Base-by-base conservation (phyloP, 2,888 invertebrate species). In the Tortrix viridana region DNA sequence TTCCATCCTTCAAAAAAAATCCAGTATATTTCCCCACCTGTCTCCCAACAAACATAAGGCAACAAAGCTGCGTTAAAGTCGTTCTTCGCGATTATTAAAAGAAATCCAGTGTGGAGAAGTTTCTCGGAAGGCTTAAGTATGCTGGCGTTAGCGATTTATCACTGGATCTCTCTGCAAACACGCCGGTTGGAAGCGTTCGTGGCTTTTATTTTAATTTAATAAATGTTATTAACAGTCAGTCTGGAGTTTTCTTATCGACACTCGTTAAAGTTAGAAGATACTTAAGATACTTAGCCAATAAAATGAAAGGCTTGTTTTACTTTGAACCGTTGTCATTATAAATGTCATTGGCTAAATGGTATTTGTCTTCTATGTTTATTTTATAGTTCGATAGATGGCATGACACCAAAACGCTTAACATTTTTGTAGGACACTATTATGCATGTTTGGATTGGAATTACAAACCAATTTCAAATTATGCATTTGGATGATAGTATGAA, bases 71-170 rank as follows among this genome's bases (percentile, higher is more conserved):
- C 61, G 38, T 55, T 61, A 64, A 48, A 49, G 48, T 47, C 64
- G 37, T 64, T 66, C 62, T 66, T 67, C 61, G 65, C 68, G 75
- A 74, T 76, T 77, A 74, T 78, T 79, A 73, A 74, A 76, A 74
- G 76, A 75, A 74, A 72, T 74, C 70, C 71, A 67, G 64, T 74
- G 73, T 74, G 74, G 75, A 72, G 70, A 76, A 79, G 80, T 79
- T 82, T 79, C 79, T 77, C 54, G 74, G 79, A 78, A 76, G 73
- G 79, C 77, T 79, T 74, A 74, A 50, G 50, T 61, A 52, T 52
- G 62, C 44, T 48, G 55, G 60, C 55, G 55, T 50, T 55, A 71
- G 65, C 69, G 71, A 72, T 73, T 74, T 77, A 76, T 76, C 78
- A 72, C 72, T 60, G 66, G 70, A 74, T 73, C 63, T 49, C 32